phyloP scores from a whole-genome alignment of 1,140 invertebrate genomes.

The Luehdorfia chinensis region DNA sequence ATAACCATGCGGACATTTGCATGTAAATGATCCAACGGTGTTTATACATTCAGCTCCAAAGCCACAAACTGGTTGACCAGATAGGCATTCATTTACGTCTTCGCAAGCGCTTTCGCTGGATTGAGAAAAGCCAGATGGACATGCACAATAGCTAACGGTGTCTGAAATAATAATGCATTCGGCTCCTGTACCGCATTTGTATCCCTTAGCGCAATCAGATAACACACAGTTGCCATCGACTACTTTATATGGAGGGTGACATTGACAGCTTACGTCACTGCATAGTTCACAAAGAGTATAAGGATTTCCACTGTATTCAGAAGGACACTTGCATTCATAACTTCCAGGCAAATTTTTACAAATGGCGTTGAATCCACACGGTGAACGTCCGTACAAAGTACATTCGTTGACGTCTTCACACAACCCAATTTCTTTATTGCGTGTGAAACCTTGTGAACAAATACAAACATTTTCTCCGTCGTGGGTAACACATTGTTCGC shows the following conservation, averaged over 20 bases:
- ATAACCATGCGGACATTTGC: conserved; percentile 87
- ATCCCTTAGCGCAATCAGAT: conserved; percentile 86
- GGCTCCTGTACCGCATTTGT: conserved; percentile 87
- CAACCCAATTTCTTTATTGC: conserved; percentile 83
- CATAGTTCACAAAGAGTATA: conserved; percentile 91
- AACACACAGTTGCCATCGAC: conserved; percentile 90
- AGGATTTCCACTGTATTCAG: conserved; percentile 92
- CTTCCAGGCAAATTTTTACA: conserved; percentile 96
- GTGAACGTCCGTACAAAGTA: conserved; percentile 83
- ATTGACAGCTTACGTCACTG: conserved; percentile 89
- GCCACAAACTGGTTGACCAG: conserved; percentile 86
- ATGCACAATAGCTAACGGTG: conserved; percentile 93
- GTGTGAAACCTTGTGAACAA: conserved; percentile 88
- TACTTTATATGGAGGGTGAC: conserved; percentile 90
- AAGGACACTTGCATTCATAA: conserved; percentile 94
- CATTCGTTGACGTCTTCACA: conserved; percentile 95
- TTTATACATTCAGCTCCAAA: conserved; percentile 93
- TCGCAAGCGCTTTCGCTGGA: conserved; percentile 86
- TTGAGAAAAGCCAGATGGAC: conserved; percentile 88
- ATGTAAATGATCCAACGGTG: conserved; percentile 86
- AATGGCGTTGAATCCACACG: conserved; percentile 91
- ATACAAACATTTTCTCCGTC: conserved; percentile 90
- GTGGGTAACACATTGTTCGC: conserved; percentile 90
- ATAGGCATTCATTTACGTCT: conserved; percentile 90
- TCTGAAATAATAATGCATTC: conserved; percentile 93